Conservation (phyloP, 2,113 vertebrate species). For the Pao palembangensis region DNA sequence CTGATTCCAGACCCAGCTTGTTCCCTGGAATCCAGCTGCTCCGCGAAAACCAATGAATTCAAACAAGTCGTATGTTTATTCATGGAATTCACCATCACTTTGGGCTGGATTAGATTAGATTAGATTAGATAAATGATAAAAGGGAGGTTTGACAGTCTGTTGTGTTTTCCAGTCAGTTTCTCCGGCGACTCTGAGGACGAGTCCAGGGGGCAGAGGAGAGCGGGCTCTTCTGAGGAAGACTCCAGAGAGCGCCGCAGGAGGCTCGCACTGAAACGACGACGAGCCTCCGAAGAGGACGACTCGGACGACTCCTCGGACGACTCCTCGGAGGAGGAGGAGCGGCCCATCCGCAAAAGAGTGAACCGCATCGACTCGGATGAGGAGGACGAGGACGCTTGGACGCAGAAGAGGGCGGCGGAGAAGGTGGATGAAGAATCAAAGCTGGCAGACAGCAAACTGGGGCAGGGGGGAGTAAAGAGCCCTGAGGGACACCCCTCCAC, state of each 20-base stretch:
- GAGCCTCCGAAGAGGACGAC: slow-evolving; percentile 70
- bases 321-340: slow-evolving; percentile 78
- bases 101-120: too few species aligned
- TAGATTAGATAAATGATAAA: too few species aligned
- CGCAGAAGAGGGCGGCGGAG: slow-evolving; percentile 51
- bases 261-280: slow-evolving; percentile 68
- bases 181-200: slow-evolving; percentile 81
- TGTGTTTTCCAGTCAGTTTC: slow-evolving; percentile 54
- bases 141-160: too few species aligned
- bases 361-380: slow-evolving; percentile 89
- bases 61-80: background rate
- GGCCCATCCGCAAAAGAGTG: slow-evolving; percentile 84
- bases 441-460: slow-evolving; percentile 72
- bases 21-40: too few species aligned
- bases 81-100: background rate
- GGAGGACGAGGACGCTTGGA: slow-evolving; percentile 63
- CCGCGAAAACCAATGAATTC: too few species aligned
- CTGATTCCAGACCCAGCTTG: too few species aligned
- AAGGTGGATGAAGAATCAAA: slow-evolving; percentile 67
- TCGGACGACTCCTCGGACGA: slow-evolving; percentile 59
- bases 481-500: slow-evolving; percentile 67
- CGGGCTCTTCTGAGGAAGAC: slow-evolving; percentile 70
- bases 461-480: slow-evolving; percentile 86
- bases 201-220: slow-evolving; percentile 67
- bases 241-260: slow-evolving; percentile 54